Evolutionary conservation across 2,888 invertebrate genomes (phyloP), one percentile per base, ranked within the genome.

Genomic region (Gibbula magus): DNA sequence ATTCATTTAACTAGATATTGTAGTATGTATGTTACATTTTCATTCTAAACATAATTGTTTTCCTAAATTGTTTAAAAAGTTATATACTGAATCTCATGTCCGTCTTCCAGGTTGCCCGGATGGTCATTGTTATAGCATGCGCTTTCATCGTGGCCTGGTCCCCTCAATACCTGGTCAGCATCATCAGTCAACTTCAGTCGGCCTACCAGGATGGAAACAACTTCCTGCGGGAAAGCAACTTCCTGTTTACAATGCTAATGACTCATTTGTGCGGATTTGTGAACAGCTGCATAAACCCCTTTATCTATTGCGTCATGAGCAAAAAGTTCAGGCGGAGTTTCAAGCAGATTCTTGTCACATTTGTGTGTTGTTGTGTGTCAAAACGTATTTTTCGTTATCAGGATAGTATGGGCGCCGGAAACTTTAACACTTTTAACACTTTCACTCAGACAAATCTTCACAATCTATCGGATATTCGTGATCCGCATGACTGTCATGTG

Each of bases 301-400:
- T 94, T 84, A 93, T 94, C 79, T 94, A 94, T 87, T 88, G 87
- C 16, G 89, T 92, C n/a, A 93, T 94, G 93, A 93, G 93, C 84
- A 90, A 91, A 3, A 90, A 93, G 54, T 93, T 93, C 85, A 87
- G 93, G 5, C 89, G 89, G 75, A 90, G 91, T 80, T 92, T 92
- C 83, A 86, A 85, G 32, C 86, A 88, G 22, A 89, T 90, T 39
- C 77, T 88, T 5, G 66, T 82, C 2, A 79, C 84, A 13, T 81
- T 86, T 8, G 85, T 86, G 20, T 89, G 76, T 52, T 82, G 80
- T 45, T 78, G 82, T 18, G 70, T 75, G 0, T 77, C 67, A n/a
- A 20, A 53, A 39, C 78, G 78, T 20, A 73, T 78, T 22, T 75
- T 78, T n/a, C 80, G 80, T n/a, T 82, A 73, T 51, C 80, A 78